Evolutionary conservation across 2,797 vertebrate species (phyloP), one percentile per base, ranked within the genome.

Genomic region (Acanthurus tractus): DNA sequence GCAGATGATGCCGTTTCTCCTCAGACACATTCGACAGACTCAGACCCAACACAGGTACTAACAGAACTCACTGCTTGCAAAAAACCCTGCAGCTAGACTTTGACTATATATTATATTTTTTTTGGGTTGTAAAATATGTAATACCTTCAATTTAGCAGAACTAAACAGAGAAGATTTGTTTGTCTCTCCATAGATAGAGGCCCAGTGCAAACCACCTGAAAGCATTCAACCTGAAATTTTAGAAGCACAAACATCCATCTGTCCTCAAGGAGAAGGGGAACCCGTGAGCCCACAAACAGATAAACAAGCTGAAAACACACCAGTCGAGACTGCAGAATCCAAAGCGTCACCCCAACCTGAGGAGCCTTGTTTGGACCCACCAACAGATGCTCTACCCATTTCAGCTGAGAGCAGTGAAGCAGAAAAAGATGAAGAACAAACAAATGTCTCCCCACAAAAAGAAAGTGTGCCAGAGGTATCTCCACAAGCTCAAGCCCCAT

Each of bases 131-230:
- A 8, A 56, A 17, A 48, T 18, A 67, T 70, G 38, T 54, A 14
- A 53, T 54, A 12, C 50, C 25, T 20, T 0, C 40, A 36, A 62
- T 10, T 52, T 20, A 61, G 36, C 2, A 22, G 11, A 72, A 58
- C 8, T 66, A 15, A 76, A 18, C 34, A 45, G 4, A 68, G 56
- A 13, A 22, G 0, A 20, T 65, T 17, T 74, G 46, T 40, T 8
- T 76, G 66, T 84, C 55, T 84, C 55, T 67, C 46, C 20, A 57
- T 84, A 92, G 92, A 64, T 75, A 1, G 68, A 80, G 13, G 48
- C 4, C 6, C 70, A n/a, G 42, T 23, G 18, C 1, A 2, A n/a
- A 23, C 40, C 61, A 48, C 46, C 40, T 56, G 79, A 76, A 72
- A 54, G 13, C 42, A 40, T 40, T 36, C 48, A 45, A 25, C 15